Evolutionary conservation across 2,888 invertebrate genomes (phyloP).

Genomic region (Tetragnatha montana): DNA sequence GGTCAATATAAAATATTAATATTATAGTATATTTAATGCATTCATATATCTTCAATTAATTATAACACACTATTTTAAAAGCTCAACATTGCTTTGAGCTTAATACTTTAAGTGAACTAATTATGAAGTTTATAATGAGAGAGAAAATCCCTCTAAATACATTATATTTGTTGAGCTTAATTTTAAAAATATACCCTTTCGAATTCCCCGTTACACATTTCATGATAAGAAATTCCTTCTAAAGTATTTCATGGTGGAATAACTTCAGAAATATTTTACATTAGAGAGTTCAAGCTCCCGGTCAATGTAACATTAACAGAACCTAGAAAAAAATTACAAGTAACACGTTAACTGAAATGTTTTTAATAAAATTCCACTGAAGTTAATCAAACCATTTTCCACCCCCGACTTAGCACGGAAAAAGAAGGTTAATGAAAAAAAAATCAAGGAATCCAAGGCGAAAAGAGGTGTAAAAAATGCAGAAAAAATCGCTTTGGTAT

Average conservation of each 20-base stretch:
- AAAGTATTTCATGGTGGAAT: neutral
- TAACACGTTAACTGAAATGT: conserved; percentile 24
- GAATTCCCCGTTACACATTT: neutral
- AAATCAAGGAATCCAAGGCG: neutral
- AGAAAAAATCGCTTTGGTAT: conserved; percentile 11
- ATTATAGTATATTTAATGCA: no score
- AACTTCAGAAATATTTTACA: neutral
- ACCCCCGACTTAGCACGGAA: neutral
- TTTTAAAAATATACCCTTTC: neutral
- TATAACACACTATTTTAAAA: no score
- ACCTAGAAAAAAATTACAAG: neutral
- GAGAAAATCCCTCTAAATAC: no score
- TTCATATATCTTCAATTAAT: no score
- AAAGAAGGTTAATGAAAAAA: neutral
- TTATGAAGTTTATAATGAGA: no score
- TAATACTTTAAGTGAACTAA: no score
- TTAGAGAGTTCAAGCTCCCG: neutral
- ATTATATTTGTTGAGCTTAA: neutral
- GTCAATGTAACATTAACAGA: neutral
- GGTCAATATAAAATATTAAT: no score
- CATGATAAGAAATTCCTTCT: neutral
- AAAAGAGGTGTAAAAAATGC: neutral
- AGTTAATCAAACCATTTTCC: conserved; percentile 39
- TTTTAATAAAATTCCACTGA: conserved; percentile 25
- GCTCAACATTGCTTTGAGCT: no score